Conservation (phyloP, 2,888 invertebrate genomes). For the Lycophotia porphyrea region DNA sequence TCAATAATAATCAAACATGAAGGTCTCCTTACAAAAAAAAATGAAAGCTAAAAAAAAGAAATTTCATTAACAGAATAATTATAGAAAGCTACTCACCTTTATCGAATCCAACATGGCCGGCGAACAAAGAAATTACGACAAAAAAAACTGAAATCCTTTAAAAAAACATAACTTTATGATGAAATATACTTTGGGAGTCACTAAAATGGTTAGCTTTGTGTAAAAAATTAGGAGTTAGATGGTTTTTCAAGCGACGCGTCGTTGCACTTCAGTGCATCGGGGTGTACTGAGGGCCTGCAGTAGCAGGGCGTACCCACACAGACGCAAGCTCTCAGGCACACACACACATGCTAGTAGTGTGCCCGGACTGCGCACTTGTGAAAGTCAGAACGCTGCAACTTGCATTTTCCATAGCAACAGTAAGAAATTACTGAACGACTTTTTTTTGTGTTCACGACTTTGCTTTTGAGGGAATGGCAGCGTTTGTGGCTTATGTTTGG, state of each 20-base stretch:
- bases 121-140: constrained; percentile 72
- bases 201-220: constrained; percentile 34
- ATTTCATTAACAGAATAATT: constrained; percentile 65
- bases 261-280: constrained; percentile 70
- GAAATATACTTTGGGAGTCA: constrained; percentile 28
- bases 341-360: not conserved
- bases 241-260: constrained; percentile 46
- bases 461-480: constrained; percentile 28
- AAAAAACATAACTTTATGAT: constrained; percentile 51
- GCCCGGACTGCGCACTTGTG: constrained; percentile 59
- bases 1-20: constrained; percentile 12
- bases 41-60: constrained; percentile 60
- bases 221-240: constrained; percentile 29
- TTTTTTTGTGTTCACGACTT: constrained; percentile 63
- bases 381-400: constrained; percentile 68
- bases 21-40: constrained; percentile 1
- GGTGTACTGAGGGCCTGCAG: constrained; percentile 65
- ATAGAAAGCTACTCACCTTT: constrained; percentile 80
- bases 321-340: constrained; percentile 55
- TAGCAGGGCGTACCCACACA: constrained; percentile 67
- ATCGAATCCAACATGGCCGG: constrained; percentile 78
- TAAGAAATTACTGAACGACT: constrained; percentile 58
- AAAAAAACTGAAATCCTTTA: constrained; percentile 65
- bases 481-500: not conserved
- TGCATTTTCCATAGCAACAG: constrained; percentile 73